Conservation (phyloP, 2,113 vertebrate species). For the Thymallus thymallus region DNA sequence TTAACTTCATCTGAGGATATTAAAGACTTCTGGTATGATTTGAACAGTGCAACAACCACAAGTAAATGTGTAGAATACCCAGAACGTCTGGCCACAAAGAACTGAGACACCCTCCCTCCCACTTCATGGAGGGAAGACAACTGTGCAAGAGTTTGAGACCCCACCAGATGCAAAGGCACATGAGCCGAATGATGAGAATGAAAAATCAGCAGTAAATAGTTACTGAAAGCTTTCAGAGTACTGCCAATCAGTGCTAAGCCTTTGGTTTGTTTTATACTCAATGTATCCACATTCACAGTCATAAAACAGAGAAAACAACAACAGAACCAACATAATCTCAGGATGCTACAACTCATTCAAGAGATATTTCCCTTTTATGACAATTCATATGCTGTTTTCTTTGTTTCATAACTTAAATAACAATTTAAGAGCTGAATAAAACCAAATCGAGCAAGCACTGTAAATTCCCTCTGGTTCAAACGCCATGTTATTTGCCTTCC, state of each 20-base stretch:
- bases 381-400: background rate
- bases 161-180: background rate
- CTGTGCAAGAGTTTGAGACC: background rate
- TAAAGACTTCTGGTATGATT: background rate
- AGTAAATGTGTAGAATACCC: no score
- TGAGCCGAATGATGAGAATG: background rate
- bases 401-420: background rate
- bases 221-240: background rate
- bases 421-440: background rate
- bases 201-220: background rate
- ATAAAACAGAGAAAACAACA: background rate
- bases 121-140: background rate
- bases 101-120: background rate
- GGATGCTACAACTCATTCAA: background rate
- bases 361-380: conserved; percentile 1
- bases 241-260: background rate
- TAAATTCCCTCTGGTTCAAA: no score
- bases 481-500: no score
- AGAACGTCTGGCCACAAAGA: background rate
- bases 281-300: background rate
- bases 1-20: background rate
- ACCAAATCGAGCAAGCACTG: background rate
- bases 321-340: background rate
- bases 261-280: background rate
- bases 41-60: background rate